Percentiles rank a stretch among this genome's conserved stretches.
Conservation (phyloP, 2,797 vertebrate genomes). For the Onychomys leucogaster region DNA sequence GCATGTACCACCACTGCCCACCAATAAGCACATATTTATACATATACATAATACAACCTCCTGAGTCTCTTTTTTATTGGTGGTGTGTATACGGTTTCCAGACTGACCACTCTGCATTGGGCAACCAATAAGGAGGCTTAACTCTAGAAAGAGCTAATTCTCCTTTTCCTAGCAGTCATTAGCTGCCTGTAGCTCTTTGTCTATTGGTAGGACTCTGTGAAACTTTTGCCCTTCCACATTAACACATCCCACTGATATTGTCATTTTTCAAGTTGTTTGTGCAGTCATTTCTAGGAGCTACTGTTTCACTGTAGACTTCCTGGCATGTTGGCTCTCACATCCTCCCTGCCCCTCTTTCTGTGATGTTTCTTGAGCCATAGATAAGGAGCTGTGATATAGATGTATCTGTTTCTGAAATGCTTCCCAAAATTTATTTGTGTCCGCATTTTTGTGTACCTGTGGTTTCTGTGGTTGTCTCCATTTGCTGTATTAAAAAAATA, state of each 20-base stretch:
- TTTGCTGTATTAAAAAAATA: too few relatives aligned
- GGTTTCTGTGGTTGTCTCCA: neutral
- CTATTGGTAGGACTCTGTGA: too few relatives aligned
- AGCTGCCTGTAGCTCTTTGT: neutral
- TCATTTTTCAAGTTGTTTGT: neutral
- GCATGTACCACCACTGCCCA: too few relatives aligned
- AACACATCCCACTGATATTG: too few relatives aligned
- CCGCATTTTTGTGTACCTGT: neutral
- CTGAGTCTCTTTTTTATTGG: too few relatives aligned
- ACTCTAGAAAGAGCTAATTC: neutral
- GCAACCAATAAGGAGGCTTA: neutral
- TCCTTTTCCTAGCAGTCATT: neutral
- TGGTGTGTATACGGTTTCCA: neutral
- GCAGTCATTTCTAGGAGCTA: neutral
- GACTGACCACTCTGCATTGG: neutral
- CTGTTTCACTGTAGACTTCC: neutral
- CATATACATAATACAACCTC: neutral
- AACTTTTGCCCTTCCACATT: too few relatives aligned
- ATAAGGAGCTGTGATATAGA: neutral
- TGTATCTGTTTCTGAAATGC: neutral
- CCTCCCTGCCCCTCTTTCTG: neutral
- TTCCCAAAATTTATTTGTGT: neutral
- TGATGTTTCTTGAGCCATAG: neutral
- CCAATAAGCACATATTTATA: neutral
- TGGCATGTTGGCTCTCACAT: neutral